These are phyloP conservation scores for Dissostichus mawsoni DNA, from an alignment of 2,113 vertebrate genomes.

Conservation along the genomic window DNA sequence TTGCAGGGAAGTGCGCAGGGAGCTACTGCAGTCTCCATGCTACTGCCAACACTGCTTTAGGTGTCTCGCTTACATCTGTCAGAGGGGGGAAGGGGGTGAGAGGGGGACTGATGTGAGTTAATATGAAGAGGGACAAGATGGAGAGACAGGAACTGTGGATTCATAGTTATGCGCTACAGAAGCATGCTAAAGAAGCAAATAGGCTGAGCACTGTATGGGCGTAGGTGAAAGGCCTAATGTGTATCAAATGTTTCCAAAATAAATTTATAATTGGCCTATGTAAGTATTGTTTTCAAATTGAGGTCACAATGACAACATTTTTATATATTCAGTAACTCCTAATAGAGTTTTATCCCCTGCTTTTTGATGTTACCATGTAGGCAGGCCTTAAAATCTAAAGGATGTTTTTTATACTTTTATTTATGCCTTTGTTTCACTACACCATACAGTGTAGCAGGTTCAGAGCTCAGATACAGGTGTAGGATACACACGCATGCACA, in stretches of 20 bases:
- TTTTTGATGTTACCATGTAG: neutral
- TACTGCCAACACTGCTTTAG: constrained; percentile 51
- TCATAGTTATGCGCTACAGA: constrained; percentile 47
- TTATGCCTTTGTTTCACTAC: constrained; percentile 30
- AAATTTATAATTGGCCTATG: neutral
- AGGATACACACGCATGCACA: constrained; percentile 64
- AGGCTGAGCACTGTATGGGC: constrained; percentile 66
- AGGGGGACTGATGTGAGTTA: constrained; percentile 46
- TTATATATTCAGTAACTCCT: neutral
- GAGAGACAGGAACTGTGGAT: constrained; percentile 53
- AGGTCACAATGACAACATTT: constrained; percentile 16
- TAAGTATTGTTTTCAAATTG: neutral
- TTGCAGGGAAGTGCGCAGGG: constrained; percentile 34
- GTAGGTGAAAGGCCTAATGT: constrained; percentile 24
- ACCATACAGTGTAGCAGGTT: constrained; percentile 71
- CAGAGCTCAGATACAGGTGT: constrained; percentile 57
- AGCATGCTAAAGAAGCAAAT: constrained; percentile 68
- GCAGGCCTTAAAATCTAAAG: neutral
- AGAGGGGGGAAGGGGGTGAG: constrained; percentile 13
- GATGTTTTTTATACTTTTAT: too few relatives aligned
- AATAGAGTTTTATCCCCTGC: neutral
- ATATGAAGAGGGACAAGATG: constrained; percentile 63
- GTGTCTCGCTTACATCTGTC: constrained; percentile 44
- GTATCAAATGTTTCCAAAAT: neutral
- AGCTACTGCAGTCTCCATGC: constrained; percentile 59